Evolutionary conservation across 1,140 invertebrate genomes (phyloP), one percentile per base, ranked within the genome.

Genomic region (Cyrtorhinus lividipennis): DNA sequence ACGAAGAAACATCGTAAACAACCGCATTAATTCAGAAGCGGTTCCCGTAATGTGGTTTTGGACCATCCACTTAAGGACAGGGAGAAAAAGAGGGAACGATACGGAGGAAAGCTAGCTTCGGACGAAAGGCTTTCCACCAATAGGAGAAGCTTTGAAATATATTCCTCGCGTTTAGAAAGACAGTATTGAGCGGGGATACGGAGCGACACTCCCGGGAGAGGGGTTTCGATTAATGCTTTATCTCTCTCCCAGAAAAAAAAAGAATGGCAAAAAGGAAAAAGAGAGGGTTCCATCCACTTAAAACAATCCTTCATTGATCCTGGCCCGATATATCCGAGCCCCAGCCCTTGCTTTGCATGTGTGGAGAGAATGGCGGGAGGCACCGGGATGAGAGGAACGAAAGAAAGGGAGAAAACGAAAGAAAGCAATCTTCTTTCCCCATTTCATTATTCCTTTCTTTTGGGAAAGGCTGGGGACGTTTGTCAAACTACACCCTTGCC

Each of bases 191-290:
- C 48, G 48, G 20, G 48, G 18, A 22, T 13, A 15, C 48, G 8
- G 10, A 53, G 20, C 12, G 48, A 53, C 20, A 22, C 12, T 53
- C 12, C 10, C 18, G 48, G 18, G 18, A 38, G 48, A 22, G 48
- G 48, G 48, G 48, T 53, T 53, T 53, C 48, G 48, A 53, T 53
- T 53, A 53, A 53, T 53, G 48, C 48, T 53, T 53, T 53, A 53
- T 53, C 48, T 53, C 48, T 22, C 48, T 5, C 8, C 10, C 5
- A 20, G 20, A 53, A 53, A 53, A 53, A 53, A 53, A 53, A 53
- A 20, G 20, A 53, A 53, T 15, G 20, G 48, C 18, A 22, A 53
- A 12, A 53, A 22, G 48, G 48, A 53, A 53, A 53, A 53, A 53
- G 20, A 53, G 48, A 53, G 20, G 48, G 48, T 53, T 53, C 48